Base-by-base conservation (phyloP, 2,888 invertebrate species). In the Drosophila birchii region DNA sequence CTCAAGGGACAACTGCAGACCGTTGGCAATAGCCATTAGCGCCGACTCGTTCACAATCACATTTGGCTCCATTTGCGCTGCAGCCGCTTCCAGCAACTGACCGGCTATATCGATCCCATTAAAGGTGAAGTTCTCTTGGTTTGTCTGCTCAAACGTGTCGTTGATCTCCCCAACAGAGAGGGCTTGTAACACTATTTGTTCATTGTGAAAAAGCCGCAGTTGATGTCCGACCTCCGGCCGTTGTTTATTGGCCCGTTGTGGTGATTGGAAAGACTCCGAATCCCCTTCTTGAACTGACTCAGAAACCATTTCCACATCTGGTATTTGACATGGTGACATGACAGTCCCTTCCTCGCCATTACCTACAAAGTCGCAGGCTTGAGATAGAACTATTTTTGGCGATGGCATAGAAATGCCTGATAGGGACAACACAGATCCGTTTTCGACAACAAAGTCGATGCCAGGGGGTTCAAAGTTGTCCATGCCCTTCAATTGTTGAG, bases 61-160 rank as follows among this genome's bases (percentile, higher is more conserved):
- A 3, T 18, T 38, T 0, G 12, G 18, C 4, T 41, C 5, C 32
- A 61, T 14, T 16, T 16, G 18, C 8, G 38, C 26, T 9, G 39
- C 67, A 5, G 67, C 63, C 34, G 47, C 47, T 12, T 32, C 12
- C 20, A 64, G 39, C 18, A 64, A 26, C 12, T 36, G 16, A 8
- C 45, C 32, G 47, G 63, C 47, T 23, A 66, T 18, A 2, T 41
- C 32, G 16, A 34, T 18, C 32, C 39, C 34, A n/a, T 64, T 47
- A 36, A 44, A 29, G 12, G 5, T 16, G 7, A 44, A 29, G 9
- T 9, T 4, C 26, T 61, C 12, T 4, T 14, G 18, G 32, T 8
- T 11, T 5, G 16, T 12, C 16, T 9, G 61, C 29, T 32, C 32
- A 12, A 18, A 11, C 7, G 7, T 18, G 1, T 14, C n/a, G 20